Evolutionary conservation across 2,797 vertebrate species (phyloP).

Genomic region (Gobionotothen gibberifrons): DNA sequence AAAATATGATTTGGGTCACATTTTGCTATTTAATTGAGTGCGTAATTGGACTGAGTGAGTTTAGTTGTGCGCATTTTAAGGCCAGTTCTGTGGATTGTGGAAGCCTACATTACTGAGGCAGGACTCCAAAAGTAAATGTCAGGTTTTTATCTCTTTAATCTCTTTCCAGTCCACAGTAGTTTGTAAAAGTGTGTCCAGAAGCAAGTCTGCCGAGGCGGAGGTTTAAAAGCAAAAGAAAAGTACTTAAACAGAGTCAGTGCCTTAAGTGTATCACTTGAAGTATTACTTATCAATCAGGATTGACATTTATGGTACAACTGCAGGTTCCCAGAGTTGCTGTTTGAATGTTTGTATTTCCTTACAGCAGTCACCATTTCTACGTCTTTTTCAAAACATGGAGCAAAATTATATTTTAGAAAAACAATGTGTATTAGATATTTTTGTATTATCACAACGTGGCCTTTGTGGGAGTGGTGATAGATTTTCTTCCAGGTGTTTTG

Average conservation of each 20-base stretch:
- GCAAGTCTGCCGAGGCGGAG: conserved; percentile 28
- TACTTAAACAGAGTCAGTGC: conserved; percentile 84
- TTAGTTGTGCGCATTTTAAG: conserved; percentile 8
- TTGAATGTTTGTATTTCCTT: conserved; percentile 44
- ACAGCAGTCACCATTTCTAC: conserved; percentile 43
- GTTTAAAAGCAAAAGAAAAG: conserved; percentile 73
- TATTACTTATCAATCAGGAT: conserved; percentile 51
- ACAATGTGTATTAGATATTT: conserved; percentile 55
- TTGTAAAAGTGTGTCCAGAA: conserved; percentile 31
- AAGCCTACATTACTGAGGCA: conserved; percentile 28
- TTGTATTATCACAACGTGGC: conserved; percentile 64
- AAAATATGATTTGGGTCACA: neutral
- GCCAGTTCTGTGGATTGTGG: conserved; percentile 28
- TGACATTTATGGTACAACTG: conserved; percentile 39
- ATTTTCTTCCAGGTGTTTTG: conserved; percentile 47
- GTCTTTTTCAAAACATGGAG: conserved; percentile 48
- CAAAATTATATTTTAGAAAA: conserved; percentile 66
- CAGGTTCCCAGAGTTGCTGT: conserved; percentile 35
- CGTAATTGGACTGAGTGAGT: conserved; percentile 14
- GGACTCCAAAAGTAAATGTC: conserved; percentile 44
- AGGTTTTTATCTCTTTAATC: conserved; percentile 52
- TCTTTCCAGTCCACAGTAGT: conserved; percentile 19
- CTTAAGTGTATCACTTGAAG: conserved; percentile 76
- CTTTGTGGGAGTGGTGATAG: conserved; percentile 61
- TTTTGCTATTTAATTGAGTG: conserved; percentile 11